Conservation (phyloP, 2,113 vertebrate genomes). For the Anhinga anhinga region DNA sequence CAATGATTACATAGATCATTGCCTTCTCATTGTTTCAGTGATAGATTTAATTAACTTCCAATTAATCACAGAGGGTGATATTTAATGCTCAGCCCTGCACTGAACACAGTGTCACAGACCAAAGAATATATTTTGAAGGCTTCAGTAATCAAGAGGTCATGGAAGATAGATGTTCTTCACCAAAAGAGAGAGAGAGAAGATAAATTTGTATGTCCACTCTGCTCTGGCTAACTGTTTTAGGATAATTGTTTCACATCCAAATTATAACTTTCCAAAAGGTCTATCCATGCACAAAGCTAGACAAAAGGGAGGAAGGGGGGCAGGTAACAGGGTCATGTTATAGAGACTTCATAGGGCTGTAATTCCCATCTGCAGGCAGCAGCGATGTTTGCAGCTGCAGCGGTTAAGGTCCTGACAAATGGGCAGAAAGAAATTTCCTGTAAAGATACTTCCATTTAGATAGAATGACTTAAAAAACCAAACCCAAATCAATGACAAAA, state of each 20-base stretch:
- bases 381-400: slow-evolving; percentile 14
- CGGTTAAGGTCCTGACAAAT: background rate
- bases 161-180: slow-evolving; percentile 89
- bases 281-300: slow-evolving; percentile 62
- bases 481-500: background rate
- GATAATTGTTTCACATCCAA: slow-evolving; percentile 79
- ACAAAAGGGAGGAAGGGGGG: slow-evolving; percentile 54
- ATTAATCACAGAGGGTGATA: slow-evolving; percentile 98
- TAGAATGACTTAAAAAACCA: background rate
- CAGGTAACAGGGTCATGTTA: slow-evolving; percentile 64
- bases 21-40: slow-evolving; percentile 96
- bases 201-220: slow-evolving; percentile 79
- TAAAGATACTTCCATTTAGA: background rate
- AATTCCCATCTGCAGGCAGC: slow-evolving; percentile 62
- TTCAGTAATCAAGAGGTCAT: slow-evolving; percentile 84
- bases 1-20: slow-evolving; percentile 99
- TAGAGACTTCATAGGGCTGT: slow-evolving; percentile 55
- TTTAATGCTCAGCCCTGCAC: slow-evolving; percentile 89
- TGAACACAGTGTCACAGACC: slow-evolving; percentile 77
- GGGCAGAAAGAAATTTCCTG: background rate
- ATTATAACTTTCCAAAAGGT: slow-evolving; percentile 77
- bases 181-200: slow-evolving; percentile 78
- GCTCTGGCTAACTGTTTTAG: slow-evolving; percentile 79
- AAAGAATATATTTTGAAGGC: slow-evolving; percentile 86
- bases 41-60: slow-evolving; percentile 99